phyloP scores from a whole-genome alignment of 2,113 vertebrate species.

The Scatophagus argus region DNA sequence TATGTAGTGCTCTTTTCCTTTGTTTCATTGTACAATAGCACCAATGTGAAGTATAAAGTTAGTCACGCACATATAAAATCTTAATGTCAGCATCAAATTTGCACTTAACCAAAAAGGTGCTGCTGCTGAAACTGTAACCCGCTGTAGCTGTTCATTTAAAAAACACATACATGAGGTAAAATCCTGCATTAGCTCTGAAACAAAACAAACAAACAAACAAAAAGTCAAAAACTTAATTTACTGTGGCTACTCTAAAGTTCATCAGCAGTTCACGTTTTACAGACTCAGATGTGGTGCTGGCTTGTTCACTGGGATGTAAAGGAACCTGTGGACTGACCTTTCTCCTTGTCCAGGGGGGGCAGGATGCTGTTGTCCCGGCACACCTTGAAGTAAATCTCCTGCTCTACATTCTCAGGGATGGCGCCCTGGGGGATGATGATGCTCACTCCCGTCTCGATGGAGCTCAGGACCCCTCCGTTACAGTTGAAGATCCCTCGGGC shows the following conservation, averaged over 20 bases:
- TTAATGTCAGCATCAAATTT: neutral
- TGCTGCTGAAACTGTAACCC: neutral
- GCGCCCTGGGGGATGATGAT: slow-evolving; percentile 99
- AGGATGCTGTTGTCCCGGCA: slow-evolving; percentile 99
- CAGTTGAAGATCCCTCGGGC: slow-evolving; percentile 96
- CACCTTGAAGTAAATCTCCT: slow-evolving; percentile 99
- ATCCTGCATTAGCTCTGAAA: neutral
- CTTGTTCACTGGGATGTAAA: slow-evolving; percentile 11
- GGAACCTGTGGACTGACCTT: slow-evolving; percentile 85
- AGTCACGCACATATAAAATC: neutral
- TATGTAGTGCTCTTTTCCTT: neutral
- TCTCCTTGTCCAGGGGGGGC: slow-evolving; percentile 98
- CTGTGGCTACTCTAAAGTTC: neutral
- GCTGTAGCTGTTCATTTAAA: neutral
- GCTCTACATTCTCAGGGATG: slow-evolving; percentile 95
- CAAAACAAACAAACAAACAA: no score
- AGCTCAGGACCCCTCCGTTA: slow-evolving; percentile 97
- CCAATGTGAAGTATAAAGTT: neutral
- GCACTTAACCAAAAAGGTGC: neutral
- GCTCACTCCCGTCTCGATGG: slow-evolving; percentile 98
- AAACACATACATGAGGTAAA: neutral
- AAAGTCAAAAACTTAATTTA: neutral
- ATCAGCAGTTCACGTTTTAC: neutral
- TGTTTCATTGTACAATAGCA: neutral
- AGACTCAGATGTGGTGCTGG: slow-evolving; percentile 4